Evolutionary conservation across 2,113 vertebrate genomes (phyloP).

Genomic region (Cephalopterus ornatus): DNA sequence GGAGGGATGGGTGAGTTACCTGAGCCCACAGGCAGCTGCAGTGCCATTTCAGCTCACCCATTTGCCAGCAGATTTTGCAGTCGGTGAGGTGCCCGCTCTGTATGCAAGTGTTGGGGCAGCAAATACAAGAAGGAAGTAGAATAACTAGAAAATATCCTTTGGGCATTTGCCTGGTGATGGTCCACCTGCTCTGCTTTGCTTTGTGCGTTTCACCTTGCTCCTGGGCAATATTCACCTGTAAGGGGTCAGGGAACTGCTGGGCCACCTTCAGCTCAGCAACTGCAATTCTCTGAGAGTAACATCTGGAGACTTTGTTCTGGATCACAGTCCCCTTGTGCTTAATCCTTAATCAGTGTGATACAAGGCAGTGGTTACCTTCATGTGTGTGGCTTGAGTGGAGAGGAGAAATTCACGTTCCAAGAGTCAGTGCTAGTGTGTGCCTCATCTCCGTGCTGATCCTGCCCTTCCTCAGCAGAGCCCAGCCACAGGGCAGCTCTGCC

Average conservation of each 20-base stretch:
- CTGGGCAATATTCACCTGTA: neutral
- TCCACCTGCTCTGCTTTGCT: neutral
- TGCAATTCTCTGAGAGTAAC: neutral
- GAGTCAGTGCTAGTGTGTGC: neutral
- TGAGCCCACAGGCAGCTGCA: neutral
- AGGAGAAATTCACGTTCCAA: neutral
- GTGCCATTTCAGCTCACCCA: neutral
- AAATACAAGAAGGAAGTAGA: neutral
- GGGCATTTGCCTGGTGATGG: neutral
- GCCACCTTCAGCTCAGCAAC: neutral
- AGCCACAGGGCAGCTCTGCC: too few relatives aligned
- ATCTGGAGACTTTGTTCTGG: neutral
- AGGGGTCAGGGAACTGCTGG: neutral
- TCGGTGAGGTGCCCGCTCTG: neutral
- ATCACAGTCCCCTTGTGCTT: fast-evolving
- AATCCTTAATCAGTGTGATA: neutral
- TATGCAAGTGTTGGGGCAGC: neutral
- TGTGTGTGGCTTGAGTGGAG: neutral
- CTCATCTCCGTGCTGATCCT: too few relatives aligned
- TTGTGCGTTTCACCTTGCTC: neutral
- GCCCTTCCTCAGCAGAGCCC: neutral
- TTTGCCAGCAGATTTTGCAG: neutral
- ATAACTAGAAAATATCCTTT: neutral
- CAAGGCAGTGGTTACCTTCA: neutral
- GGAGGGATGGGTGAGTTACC: neutral